phyloP scores from a whole-genome alignment of 2,113 vertebrate genomes.

The Meleagris gallopavo region DNA sequence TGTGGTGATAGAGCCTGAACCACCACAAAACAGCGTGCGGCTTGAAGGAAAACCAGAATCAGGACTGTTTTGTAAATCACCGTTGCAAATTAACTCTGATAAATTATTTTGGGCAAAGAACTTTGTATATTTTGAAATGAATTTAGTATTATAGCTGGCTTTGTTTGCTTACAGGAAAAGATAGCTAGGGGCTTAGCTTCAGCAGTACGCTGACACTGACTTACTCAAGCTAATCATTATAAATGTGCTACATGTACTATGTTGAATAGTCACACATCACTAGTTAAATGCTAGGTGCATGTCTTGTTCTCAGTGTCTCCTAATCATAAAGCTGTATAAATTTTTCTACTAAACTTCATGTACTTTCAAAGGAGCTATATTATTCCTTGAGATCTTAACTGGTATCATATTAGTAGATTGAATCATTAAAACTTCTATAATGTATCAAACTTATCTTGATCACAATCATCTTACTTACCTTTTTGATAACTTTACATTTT shows the following conservation, averaged over 20 bases:
- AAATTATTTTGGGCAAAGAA: not conserved
- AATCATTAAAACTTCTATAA: not conserved
- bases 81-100: not conserved
- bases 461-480: not conserved
- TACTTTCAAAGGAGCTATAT: not conserved
- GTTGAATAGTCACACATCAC: not conserved
- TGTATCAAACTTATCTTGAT: rapidly evolving
- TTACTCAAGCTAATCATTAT: not conserved
- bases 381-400: not conserved
- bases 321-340: not conserved
- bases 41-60: not conserved
- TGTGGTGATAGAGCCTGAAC: not conserved
- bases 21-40: not conserved
- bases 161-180: not conserved
- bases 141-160: not conserved
- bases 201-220: rapidly evolving
- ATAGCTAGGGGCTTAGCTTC: not conserved
- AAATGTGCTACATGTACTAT: no score
- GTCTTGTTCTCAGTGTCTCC: not conserved
- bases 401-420: not conserved
- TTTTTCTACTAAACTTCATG: not conserved
- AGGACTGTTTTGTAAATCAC: not conserved
- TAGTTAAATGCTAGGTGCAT: not conserved
- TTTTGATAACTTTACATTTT: not conserved
- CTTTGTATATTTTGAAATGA: not conserved